Percentiles rank a stretch among this genome's conserved stretches.
Conservation (phyloP, 2,888 invertebrate species). For the Dryomyza anilis region DNA sequence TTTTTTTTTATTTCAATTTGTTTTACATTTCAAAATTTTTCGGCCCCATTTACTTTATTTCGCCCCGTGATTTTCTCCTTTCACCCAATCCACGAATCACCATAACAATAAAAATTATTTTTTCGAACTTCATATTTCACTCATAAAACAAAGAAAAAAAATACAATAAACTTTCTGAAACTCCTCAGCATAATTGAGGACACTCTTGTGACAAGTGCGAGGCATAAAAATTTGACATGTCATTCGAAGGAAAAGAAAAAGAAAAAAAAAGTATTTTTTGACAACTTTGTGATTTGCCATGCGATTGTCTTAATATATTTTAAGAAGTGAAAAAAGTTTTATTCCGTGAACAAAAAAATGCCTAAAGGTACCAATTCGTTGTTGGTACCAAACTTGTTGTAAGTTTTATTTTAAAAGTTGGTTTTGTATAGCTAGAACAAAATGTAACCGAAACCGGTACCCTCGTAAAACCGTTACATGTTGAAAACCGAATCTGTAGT, state of each 20-base stretch:
- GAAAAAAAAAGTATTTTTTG: background rate
- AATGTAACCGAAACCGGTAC: no score
- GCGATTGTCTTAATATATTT: slow-evolving; percentile 11
- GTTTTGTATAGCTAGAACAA: no score
- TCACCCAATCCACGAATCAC: background rate
- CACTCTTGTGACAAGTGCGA: slow-evolving; percentile 39
- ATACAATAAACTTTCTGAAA: slow-evolving; percentile 1
- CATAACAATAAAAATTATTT: slow-evolving; percentile 24
- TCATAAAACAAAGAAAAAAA: slow-evolving; percentile 1
- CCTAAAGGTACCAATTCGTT: no score
- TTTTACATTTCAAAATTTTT: no score
- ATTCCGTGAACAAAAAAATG: no score
- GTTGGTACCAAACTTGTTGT: no score
- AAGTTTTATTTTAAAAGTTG: no score
- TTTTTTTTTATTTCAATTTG: no score
- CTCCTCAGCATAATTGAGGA: slow-evolving; percentile 35
- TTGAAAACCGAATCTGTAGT: no score
- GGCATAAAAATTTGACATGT: slow-evolving; percentile 25
- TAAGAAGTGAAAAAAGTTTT: background rate
- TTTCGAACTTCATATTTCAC: slow-evolving; percentile 34
- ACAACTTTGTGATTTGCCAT: background rate
- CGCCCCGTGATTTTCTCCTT: no score
- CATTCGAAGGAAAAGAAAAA: slow-evolving; percentile 7
- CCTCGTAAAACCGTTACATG: no score
- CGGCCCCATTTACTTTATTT: no score